Evolutionary conservation across 2,888 invertebrate species (phyloP).

Genomic region (Drosophila sordidapex): DNA sequence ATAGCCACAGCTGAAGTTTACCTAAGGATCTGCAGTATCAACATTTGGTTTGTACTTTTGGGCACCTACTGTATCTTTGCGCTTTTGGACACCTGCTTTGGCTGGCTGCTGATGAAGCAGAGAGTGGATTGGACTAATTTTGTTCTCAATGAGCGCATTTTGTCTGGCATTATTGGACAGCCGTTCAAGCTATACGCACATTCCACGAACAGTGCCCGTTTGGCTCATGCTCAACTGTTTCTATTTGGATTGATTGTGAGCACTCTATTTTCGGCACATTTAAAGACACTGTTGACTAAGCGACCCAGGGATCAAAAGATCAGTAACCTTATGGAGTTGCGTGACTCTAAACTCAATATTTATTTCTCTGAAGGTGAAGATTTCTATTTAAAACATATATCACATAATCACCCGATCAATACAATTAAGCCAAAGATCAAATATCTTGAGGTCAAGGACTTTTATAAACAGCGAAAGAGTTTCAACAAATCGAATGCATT

Average conservation of each 20-base stretch:
- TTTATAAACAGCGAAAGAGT: not conserved
- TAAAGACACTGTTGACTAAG: conserved; percentile 65
- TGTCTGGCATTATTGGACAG: conserved; percentile 63
- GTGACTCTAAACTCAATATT: conserved; percentile 34
- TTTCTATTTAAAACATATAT: conserved; percentile 23
- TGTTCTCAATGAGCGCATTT: conserved; percentile 60
- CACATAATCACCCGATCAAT: not conserved
- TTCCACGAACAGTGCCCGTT: conserved; percentile 39
- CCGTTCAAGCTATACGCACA: conserved; percentile 37
- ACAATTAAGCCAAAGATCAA: conserved; percentile 27
- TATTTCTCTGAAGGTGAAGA: conserved; percentile 50
- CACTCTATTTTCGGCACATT: conserved; percentile 52
- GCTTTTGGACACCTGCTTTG: conserved; percentile 46
- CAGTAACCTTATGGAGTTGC: conserved; percentile 36
- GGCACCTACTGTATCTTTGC: conserved; percentile 53
- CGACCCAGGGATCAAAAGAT: conserved; percentile 48
- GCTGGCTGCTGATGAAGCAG: conserved; percentile 29
- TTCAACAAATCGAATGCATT: conserved; percentile 46
- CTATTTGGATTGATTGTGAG: conserved; percentile 56
- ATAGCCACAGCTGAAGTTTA: conserved; percentile 57
- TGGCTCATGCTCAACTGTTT: conserved; percentile 54
- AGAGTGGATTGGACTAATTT: conserved; percentile 46
- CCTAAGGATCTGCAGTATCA: conserved; percentile 21
- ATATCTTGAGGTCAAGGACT: conserved; percentile 16
- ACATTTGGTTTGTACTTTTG: conserved; percentile 29